phyloP scores from a whole-genome alignment of 2,113 vertebrate species.

The Butorides virescens region DNA sequence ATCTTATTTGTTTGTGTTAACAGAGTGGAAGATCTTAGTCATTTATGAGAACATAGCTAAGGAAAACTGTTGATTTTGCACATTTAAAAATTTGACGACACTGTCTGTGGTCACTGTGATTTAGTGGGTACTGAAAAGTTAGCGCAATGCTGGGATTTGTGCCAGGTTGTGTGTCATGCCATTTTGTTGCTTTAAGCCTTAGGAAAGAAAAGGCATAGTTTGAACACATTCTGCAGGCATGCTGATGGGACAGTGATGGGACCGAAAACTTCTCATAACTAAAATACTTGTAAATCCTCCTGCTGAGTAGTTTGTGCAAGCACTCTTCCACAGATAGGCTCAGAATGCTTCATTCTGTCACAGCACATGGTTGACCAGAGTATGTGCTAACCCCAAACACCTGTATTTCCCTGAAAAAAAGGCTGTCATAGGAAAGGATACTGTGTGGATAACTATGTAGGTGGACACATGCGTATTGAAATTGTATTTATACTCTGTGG shows the following conservation, averaged over 20 bases:
- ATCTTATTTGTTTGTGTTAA: neutral
- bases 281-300: neutral
- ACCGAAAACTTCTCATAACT: neutral
- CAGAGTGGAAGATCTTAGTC: neutral
- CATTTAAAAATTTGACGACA: neutral
- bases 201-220: neutral
- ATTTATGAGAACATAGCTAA: neutral
- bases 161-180: neutral
- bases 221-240: neutral
- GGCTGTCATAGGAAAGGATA: neutral
- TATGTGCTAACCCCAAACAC: neutral
- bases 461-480: neutral
- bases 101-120: neutral
- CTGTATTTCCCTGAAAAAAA: neutral
- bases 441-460: neutral
- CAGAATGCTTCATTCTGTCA: neutral
- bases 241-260: neutral
- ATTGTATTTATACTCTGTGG: neutral
- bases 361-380: accelerated
- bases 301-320: neutral
- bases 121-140: neutral
- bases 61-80: neutral
- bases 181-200: neutral
- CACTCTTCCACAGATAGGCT: neutral
- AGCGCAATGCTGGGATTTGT: neutral